Percentiles rank a stretch among this genome's conserved stretches.
Evolutionary conservation across 2,888 invertebrate genomes (phyloP).

Genomic region (Polylopha cassiicola): DNA sequence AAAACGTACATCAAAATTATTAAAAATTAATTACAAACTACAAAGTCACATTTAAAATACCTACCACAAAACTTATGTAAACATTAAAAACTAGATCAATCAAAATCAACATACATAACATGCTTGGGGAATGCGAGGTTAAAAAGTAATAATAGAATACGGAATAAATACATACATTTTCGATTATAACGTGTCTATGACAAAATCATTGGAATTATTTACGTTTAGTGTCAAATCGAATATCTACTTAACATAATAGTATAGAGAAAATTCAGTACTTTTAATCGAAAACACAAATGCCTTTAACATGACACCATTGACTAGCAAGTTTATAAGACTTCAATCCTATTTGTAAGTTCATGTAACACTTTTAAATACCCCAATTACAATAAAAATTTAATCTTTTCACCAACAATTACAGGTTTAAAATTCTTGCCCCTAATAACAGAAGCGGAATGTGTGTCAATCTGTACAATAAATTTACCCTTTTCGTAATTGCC

Average conservation of each 20-base stretch:
- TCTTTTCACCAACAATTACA: slow-evolving; percentile 48
- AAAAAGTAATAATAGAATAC: too few relatives aligned
- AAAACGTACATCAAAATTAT: slow-evolving; percentile 11
- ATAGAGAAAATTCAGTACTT: too few relatives aligned
- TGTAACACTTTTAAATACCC: background rate
- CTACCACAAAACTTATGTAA: slow-evolving; percentile 55
- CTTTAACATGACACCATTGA: too few relatives aligned
- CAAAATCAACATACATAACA: background rate
- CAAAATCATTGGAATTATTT: too few relatives aligned
- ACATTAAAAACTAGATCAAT: slow-evolving; percentile 23
- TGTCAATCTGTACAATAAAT: slow-evolving; percentile 51
- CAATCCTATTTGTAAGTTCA: too few relatives aligned
- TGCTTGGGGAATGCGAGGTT: background rate
- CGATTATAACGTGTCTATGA: too few relatives aligned
- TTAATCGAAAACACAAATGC: too few relatives aligned
- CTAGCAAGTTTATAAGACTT: too few relatives aligned
- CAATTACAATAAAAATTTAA: slow-evolving; percentile 50
- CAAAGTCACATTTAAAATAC: slow-evolving; percentile 33
- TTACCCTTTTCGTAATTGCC: slow-evolving; percentile 48
- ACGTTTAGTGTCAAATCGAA: too few relatives aligned
- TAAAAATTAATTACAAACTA: slow-evolving; percentile 22
- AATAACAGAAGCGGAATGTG: slow-evolving; percentile 48
- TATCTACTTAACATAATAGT: too few relatives aligned
- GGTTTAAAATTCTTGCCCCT: slow-evolving; percentile 49
- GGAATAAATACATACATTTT: too few relatives aligned